Conservation (phyloP, 2,888 invertebrate species). For the Phragmatobia fuliginosa region DNA sequence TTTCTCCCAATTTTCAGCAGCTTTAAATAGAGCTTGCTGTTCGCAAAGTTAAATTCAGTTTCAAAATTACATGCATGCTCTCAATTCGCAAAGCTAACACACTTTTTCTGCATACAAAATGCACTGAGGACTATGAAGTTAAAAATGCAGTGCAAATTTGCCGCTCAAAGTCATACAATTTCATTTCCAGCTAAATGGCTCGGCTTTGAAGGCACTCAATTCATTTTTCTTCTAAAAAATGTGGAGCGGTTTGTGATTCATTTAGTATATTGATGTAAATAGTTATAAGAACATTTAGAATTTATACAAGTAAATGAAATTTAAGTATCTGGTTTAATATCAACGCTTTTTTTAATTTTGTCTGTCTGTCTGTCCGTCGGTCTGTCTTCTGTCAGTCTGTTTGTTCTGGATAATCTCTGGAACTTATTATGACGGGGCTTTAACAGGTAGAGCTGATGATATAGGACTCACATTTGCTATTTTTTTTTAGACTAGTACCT, state of each 20-base stretch:
- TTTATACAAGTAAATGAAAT: too few species aligned
- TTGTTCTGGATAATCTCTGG: too few species aligned
- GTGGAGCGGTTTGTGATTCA: neutral
- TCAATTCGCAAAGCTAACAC: neutral
- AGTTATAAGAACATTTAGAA: too few species aligned
- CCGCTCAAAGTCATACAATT: neutral
- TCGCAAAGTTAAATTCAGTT: neutral
- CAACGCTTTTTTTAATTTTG: too few species aligned
- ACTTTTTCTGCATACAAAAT: neutral
- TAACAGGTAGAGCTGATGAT: too few species aligned
- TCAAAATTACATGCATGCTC: constrained; percentile 1
- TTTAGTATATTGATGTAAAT: neutral
- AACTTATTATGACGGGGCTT: too few species aligned
- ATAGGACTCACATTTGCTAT: too few species aligned
- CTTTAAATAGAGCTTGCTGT: neutral
- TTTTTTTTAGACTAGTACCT: too few species aligned
- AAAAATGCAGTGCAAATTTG: neutral
- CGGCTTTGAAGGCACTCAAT: neutral
- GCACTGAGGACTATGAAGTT: neutral
- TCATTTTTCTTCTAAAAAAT: neutral
- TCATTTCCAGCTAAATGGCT: neutral
- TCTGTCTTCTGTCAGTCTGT: too few species aligned
- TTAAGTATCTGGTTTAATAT: too few species aligned
- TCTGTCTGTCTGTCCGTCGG: too few species aligned
- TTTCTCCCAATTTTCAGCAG: neutral